Conservation (phyloP, 2,113 vertebrate species). For the Hylia prasina region DNA sequence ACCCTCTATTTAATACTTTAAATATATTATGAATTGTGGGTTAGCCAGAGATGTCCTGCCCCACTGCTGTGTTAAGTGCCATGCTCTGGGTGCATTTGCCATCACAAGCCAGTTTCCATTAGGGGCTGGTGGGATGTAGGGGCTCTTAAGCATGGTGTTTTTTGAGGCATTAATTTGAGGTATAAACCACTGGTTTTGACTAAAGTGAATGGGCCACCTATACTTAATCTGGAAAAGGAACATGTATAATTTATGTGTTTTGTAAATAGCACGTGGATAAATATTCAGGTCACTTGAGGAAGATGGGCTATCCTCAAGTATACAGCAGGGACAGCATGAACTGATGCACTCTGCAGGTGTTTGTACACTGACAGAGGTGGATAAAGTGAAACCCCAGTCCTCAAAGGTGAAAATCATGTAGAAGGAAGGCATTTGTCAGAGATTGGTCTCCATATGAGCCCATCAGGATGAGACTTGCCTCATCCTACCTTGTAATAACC, state of each 20-base stretch:
- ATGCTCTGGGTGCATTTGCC: fast-evolving
- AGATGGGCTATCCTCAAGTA: background rate
- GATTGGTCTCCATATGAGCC: background rate
- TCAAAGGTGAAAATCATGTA: background rate
- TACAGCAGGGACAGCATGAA: background rate
- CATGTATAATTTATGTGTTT: background rate
- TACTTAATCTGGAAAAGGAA: background rate
- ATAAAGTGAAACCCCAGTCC: background rate
- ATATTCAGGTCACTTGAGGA: background rate
- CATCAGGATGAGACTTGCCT: background rate
- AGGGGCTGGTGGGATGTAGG: background rate
- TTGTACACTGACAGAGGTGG: background rate
- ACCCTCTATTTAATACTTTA: background rate
- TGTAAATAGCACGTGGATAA: background rate
- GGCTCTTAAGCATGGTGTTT: background rate
- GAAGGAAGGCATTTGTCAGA: background rate
- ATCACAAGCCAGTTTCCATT: background rate
- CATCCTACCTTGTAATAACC: background rate
- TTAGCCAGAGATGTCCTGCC: background rate
- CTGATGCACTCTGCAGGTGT: background rate
- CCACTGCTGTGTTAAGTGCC: background rate
- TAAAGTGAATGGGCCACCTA: background rate
- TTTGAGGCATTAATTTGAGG: background rate
- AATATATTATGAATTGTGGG: background rate
- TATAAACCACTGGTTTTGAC: background rate